Conservation (phyloP, 2,113 vertebrate genomes). For the Carassius auratus region DNA sequence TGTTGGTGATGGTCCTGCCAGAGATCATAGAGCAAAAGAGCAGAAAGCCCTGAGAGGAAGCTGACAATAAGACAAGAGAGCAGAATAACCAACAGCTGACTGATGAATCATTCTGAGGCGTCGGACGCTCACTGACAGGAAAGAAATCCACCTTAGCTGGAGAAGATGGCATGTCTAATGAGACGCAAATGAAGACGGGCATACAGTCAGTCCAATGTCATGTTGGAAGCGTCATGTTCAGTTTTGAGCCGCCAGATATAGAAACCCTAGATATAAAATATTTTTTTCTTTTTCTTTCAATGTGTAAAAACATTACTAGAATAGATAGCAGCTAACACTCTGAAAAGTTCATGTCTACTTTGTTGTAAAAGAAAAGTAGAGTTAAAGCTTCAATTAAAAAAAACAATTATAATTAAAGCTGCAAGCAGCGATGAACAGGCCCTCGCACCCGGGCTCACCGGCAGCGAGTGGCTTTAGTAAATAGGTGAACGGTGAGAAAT, state of each 20-base stretch:
- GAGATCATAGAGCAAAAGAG: constrained; percentile 65
- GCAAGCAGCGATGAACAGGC: too few species aligned
- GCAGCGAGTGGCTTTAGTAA: too few species aligned
- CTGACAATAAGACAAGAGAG: constrained; percentile 11
- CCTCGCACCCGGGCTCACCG: too few species aligned
- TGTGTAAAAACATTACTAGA: too few species aligned
- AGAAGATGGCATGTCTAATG: not conserved
- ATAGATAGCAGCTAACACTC: too few species aligned
- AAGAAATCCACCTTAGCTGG: not conserved
- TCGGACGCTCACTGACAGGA: not conserved
- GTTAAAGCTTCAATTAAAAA: too few species aligned
- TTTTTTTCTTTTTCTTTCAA: not conserved
- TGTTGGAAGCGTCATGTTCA: not conserved
- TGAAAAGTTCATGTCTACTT: too few species aligned
- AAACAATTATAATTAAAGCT: too few species aligned
- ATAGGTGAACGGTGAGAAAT: too few species aligned
- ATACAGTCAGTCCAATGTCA: not conserved
- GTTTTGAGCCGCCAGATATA: not conserved
- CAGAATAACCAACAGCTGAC: not conserved
- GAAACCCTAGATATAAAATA: not conserved
- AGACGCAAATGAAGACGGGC: too few species aligned
- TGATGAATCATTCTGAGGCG: not conserved
- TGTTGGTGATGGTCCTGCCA: constrained; percentile 95
- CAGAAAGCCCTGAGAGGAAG: constrained; percentile 34
- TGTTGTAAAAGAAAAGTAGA: too few species aligned